Evolutionary conservation across 2,113 vertebrate genomes (phyloP), one percentile per base, ranked within the genome.

Genomic region (Erpornis zantholeuca): DNA sequence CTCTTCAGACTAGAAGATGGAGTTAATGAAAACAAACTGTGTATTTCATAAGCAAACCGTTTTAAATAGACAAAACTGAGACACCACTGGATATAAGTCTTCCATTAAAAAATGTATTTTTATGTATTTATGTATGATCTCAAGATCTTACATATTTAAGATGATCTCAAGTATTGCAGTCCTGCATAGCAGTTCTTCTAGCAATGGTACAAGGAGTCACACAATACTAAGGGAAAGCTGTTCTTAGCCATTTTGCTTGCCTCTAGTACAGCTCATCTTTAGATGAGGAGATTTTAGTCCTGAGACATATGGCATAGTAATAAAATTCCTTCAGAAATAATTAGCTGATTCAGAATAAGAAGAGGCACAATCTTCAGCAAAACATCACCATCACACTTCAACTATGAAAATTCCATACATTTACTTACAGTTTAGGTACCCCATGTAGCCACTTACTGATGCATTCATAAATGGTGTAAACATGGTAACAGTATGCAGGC

Each of bases 1-100:
- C 86, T 99, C 99, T 81, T 98, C 98, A 28, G 98, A 99, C 99
- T 99, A 97, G 80, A 94, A 90, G 53, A 82, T 6, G 4, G 85
- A 96, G 33, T 13, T 92, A 91, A 85, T 53, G 4, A 82, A 86
- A 83, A 60, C 3, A 88, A 78, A 38, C 2, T 10, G 6, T 16
- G 12, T 28, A 40, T 15, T 68, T 53, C 12, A 31, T 47, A 50
- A 63, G 8, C 27, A 87, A 89, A 56, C 2, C 3, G 11, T 27
- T 82, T 60, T 19, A 69, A 80, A 50, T 5, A 73, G 66, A 81
- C 15, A 82, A 65, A 92, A 63, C 14, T 44, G 31, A 94, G 23
- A 54, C 14, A 57, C 2, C 6, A 76, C 7, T 28, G 16, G 11
- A 82, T 54, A 71, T 86, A 31, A 65, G 40, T 52, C 28, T 79